phyloP scores from a whole-genome alignment of 2,113 vertebrate species.

The Proteles cristata region DNA sequence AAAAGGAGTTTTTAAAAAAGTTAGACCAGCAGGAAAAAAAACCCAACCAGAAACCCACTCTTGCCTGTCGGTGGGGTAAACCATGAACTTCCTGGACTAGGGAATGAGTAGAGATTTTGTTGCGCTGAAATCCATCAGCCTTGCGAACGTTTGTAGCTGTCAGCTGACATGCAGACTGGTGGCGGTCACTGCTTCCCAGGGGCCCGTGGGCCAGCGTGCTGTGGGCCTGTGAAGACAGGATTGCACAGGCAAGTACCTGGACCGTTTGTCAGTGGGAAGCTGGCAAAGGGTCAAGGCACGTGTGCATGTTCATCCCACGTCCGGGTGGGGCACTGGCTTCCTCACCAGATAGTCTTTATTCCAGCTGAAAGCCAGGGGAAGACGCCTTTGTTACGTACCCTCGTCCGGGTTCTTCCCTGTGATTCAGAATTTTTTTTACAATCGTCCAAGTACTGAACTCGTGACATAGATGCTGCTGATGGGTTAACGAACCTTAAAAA shows the following conservation, averaged over 20 bases:
- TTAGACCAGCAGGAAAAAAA: background rate
- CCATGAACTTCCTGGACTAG: background rate
- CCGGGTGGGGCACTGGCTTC: background rate
- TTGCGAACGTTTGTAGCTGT: background rate
- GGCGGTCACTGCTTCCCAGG: background rate
- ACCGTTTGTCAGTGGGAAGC: background rate
- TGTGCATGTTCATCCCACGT: fast-evolving
- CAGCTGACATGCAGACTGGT: fast-evolving
- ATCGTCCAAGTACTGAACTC: fast-evolving
- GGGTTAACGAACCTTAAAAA: background rate
- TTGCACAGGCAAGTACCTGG: background rate
- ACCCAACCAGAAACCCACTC: background rate
- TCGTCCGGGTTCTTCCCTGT: background rate
- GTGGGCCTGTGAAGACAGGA: background rate
- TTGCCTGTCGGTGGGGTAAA: background rate
- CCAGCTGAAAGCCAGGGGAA: background rate
- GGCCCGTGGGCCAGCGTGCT: fast-evolving
- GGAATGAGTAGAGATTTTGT: background rate
- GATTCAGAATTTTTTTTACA: background rate
- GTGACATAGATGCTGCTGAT: background rate
- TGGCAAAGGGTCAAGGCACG: background rate
- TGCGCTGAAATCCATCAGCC: background rate
- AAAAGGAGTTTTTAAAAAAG: slow-evolving; percentile 5
- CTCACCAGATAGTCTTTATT: background rate
- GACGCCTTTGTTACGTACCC: background rate